Conservation (phyloP, 2,113 vertebrate genomes). For the Turdus rufiventris region DNA sequence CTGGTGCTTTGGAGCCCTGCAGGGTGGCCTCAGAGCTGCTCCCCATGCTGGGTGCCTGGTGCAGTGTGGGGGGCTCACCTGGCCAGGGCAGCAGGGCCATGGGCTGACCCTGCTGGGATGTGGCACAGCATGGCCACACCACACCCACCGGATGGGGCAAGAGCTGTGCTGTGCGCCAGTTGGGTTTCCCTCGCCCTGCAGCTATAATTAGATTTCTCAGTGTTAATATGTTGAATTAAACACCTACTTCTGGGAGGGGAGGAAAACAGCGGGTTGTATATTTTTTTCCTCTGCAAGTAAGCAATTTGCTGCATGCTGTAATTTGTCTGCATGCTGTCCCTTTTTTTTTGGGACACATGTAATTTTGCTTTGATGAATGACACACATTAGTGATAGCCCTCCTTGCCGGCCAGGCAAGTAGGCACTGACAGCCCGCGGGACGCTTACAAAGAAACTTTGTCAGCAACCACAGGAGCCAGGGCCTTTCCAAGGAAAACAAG, state of each 20-base stretch:
- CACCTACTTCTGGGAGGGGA: conserved; percentile 53
- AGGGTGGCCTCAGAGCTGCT: fast-evolving
- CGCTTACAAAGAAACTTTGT: conserved; percentile 57
- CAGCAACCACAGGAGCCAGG: conserved; percentile 44
- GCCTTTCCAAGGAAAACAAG: conserved; percentile 59
- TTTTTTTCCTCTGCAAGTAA: conserved; percentile 8
- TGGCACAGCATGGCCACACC: background rate
- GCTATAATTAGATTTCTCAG: background rate
- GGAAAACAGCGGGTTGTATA: background rate
- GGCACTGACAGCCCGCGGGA: background rate
- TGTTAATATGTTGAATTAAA: conserved; percentile 45
- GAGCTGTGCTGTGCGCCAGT: background rate
- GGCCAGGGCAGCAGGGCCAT: fast-evolving
- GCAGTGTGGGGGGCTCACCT: fast-evolving
- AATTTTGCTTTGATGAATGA: conserved; percentile 76
- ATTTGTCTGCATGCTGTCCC: conserved; percentile 59
- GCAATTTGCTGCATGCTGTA: conserved; percentile 56
- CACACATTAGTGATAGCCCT: conserved; percentile 54
- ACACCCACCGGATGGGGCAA: fast-evolving
- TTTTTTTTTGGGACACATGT: conserved; percentile 59
- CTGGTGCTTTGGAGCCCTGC: fast-evolving
- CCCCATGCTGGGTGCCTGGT: fast-evolving
- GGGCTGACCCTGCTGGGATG: background rate
- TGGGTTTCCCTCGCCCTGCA: background rate
- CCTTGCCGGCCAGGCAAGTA: conserved; percentile 7